Evolutionary conservation across 2,113 vertebrate species (phyloP), one percentile per base, ranked within the genome.

Genomic region (Mixornis gularis): DNA sequence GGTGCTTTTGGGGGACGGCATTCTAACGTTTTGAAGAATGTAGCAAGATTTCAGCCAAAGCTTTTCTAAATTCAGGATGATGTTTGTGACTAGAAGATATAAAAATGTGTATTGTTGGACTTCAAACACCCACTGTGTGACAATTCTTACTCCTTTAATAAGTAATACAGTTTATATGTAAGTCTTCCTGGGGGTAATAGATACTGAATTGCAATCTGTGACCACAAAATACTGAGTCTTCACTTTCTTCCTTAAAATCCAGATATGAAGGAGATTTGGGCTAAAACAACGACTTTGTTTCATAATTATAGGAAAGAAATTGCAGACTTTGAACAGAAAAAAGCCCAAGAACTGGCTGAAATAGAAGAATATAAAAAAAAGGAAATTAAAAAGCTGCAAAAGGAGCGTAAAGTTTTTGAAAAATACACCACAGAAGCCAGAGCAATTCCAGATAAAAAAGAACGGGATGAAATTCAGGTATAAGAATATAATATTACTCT

Each of bases 401-500:
- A 98, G 87, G 99, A 99, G 60, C 98, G 98, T 29, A 98, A 98
- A 97, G 94, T 99, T 90, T 99, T 99, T 97, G 98, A 99, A 96
- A 99, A 98, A 66, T 98, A 99, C 17, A 94, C 97, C 7, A 95
- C 97, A 32, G 98, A 98, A 13, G 98, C 97, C 52, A 98, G 98
- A 97, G 98, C 98, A 62, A 97, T 98, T 34, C 99, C 99, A 20
- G 99, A 99, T 97, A 99, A 99, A 97, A 99, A 98, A 79, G 99
- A 99, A 72, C 98, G 99, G 41, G 98, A 99, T 95, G 99, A 99
- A 97, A 99, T 99, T 90, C 99, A 99, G 98, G 99, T 99, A 97
- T 94, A 51, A 79, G 59, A 66, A 43, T 51, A 20, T 8, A 15
- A n/a, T 81, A 8, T 63, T 84, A 20, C 65, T 87, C 32, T 81